A percentile compares a stretch with the other conserved stretches of the same genome.
These are phyloP conservation scores for Rhegmatorhina hoffmannsi DNA, from an alignment of 2,113 vertebrate genomes.

Conservation along the genomic window DNA sequence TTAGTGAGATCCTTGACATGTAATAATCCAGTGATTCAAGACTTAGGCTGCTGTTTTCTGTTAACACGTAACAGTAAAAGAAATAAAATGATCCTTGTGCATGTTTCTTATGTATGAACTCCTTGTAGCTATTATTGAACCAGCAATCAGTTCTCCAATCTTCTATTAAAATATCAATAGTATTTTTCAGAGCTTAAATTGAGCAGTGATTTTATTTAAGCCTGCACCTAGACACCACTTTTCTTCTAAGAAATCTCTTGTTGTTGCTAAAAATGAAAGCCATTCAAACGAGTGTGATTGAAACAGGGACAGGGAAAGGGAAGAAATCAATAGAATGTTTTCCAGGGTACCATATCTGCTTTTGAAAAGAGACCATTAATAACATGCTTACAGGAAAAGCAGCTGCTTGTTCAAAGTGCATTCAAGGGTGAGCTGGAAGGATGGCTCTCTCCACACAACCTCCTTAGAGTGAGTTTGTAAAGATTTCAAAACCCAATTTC, in stretches of 20 bases:
- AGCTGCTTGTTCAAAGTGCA: constrained; percentile 79
- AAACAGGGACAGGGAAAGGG: constrained; percentile 71
- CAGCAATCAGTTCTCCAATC: constrained; percentile 64
- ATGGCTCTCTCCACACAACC: constrained; percentile 52
- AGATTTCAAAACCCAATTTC: constrained; percentile 63
- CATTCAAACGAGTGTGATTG: constrained; percentile 79
- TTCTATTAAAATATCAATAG: constrained; percentile 82
- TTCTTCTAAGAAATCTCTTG: constrained; percentile 72
- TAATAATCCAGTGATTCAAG: constrained; percentile 42
- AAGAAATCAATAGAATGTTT: constrained; percentile 78
- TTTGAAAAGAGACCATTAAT: constrained; percentile 81
- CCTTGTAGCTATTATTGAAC: constrained; percentile 74
- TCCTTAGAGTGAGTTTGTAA: constrained; percentile 61
- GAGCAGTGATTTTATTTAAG: constrained; percentile 79
- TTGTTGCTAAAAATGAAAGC: constrained; percentile 81
- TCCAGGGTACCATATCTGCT: constrained; percentile 77
- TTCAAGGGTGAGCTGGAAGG: constrained; percentile 76
- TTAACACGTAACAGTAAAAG: constrained; percentile 55
- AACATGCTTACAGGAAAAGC: constrained; percentile 76
- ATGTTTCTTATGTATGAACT: constrained; percentile 73
- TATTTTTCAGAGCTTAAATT: constrained; percentile 78
- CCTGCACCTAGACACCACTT: constrained; percentile 70
- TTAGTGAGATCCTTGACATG: constrained; percentile 45
- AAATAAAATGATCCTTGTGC: constrained; percentile 66
- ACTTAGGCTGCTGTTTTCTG: constrained; percentile 65